Evolutionary conservation across 2,797 vertebrate genomes (phyloP), one percentile per base, ranked within the genome.

Genomic region (Loriculus beryllinus): DNA sequence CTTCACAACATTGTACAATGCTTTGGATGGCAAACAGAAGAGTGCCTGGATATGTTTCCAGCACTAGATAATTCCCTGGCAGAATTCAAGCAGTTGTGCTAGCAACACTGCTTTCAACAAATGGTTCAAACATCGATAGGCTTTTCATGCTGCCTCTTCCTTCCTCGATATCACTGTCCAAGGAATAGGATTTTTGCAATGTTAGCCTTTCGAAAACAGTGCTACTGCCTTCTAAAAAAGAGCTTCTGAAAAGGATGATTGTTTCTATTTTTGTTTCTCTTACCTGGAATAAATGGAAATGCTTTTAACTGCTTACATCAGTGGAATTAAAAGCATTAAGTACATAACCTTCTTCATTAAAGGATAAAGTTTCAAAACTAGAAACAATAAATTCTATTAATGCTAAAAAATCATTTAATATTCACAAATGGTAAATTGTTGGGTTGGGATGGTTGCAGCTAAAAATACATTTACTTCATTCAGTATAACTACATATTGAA

Each of bases 11-110:
- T 42, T 85, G 93, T 80, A 87, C 65, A 93, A 75, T 6, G 89
- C 95, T 96, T 92, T 96, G 94, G 96, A 97, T 88, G 96, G 96
- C 93, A 97, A 96, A 97, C 83, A 96, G 68, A 96, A 86, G 91
- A 93, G 80, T 40, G 94, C 59, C 87, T 93, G 96, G 88, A 70
- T 96, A 69, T 96, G 94, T 87, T 97, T 97, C 96, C 96, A 98
- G 95, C 93, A 92, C 89, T 94, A 96, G 90, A 93, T 97, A 97
- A 97, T 96, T 97, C 95, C 96, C 88, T 97, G 97, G 96, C 96
- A 97, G 94, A 95, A 86, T 35, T 92, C 31, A 86, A 77, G 88
- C 83, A 96, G 86, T 95, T 90, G 93, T 89, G 88, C 83, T 94
- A 96, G 96, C 91, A 97, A 87, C 77, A 62, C 49, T 82, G 81